Conservation (phyloP, 2,888 invertebrate genomes). For the Pheosia gnoma region DNA sequence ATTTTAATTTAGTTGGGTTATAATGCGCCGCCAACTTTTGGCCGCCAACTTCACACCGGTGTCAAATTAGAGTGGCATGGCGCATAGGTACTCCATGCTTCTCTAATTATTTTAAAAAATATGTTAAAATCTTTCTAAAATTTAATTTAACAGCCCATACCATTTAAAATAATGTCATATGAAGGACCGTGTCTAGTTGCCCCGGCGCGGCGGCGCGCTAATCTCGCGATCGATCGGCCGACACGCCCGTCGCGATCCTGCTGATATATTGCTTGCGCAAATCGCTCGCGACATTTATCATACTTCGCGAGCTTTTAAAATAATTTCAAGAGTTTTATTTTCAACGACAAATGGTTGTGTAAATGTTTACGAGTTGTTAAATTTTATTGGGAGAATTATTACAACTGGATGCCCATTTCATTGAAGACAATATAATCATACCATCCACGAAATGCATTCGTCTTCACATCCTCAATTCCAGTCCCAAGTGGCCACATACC, state of each 20-base stretch:
- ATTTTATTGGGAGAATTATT: not conserved
- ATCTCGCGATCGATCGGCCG: constrained; percentile 28
- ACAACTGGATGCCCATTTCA: not conserved
- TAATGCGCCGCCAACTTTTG: no score
- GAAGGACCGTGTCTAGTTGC: not conserved
- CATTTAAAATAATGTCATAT: not conserved
- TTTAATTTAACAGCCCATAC: not conserved
- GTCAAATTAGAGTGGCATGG: no score
- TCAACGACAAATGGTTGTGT: constrained; percentile 8
- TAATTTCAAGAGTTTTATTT: constrained; percentile 22
- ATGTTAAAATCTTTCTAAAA: not conserved
- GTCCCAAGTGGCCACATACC: constrained; percentile 1
- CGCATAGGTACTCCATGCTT: no score
- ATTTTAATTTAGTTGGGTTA: no score
- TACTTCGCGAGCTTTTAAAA: constrained; percentile 17
- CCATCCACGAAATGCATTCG: not conserved
- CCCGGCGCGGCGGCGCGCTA: constrained; percentile 11
- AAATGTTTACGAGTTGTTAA: not conserved
- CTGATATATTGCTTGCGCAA: constrained; percentile 34
- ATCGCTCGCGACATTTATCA: constrained; percentile 28
- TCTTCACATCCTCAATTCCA: not conserved
- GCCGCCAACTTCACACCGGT: no score
- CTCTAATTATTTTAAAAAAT: no score
- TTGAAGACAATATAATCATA: not conserved
- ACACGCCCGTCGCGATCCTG: constrained; percentile 17